Evolutionary conservation across 2,888 invertebrate species (phyloP).

Genomic region (Limnephilus auricula): DNA sequence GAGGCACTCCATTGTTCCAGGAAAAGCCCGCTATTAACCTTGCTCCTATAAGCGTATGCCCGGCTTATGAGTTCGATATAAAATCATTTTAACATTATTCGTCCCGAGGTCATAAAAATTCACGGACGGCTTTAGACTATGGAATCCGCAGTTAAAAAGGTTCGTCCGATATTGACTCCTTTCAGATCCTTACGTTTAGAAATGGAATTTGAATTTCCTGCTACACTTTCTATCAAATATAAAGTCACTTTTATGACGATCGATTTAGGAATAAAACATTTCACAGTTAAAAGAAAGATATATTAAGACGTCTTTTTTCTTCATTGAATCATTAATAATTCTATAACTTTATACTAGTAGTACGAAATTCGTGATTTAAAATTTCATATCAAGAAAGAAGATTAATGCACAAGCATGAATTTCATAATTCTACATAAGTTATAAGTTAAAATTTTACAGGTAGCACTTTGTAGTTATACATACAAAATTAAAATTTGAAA

Average conservation of each 20-base stretch:
- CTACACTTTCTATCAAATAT: neutral
- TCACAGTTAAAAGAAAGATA: too few relatives aligned
- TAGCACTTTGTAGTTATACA: too few relatives aligned
- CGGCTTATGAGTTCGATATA: slow-evolving; percentile 43
- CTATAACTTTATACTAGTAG: too few relatives aligned
- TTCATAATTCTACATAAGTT: too few relatives aligned
- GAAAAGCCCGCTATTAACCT: slow-evolving; percentile 30
- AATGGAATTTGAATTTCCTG: slow-evolving; percentile 18
- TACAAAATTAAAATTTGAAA: too few relatives aligned
- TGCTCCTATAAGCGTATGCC: slow-evolving; percentile 29
- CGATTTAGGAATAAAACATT: neutral
- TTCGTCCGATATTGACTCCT: slow-evolving; percentile 37
- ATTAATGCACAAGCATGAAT: too few relatives aligned
- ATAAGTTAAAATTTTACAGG: too few relatives aligned
- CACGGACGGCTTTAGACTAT: slow-evolving; percentile 10
- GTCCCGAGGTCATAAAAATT: slow-evolving; percentile 42
- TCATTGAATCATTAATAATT: too few relatives aligned
- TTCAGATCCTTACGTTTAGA: slow-evolving; percentile 24
- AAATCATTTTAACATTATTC: slow-evolving; percentile 42
- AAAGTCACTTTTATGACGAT: neutral
- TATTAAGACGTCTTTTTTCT: too few relatives aligned
- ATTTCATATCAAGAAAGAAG: too few relatives aligned
- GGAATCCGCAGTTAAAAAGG: neutral
- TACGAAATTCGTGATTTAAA: too few relatives aligned
- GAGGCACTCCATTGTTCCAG: slow-evolving; percentile 29